A percentile compares a stretch with the other conserved stretches of the same genome.
Conservation (phyloP, 2,888 invertebrate species). For the Dynastes maya region DNA sequence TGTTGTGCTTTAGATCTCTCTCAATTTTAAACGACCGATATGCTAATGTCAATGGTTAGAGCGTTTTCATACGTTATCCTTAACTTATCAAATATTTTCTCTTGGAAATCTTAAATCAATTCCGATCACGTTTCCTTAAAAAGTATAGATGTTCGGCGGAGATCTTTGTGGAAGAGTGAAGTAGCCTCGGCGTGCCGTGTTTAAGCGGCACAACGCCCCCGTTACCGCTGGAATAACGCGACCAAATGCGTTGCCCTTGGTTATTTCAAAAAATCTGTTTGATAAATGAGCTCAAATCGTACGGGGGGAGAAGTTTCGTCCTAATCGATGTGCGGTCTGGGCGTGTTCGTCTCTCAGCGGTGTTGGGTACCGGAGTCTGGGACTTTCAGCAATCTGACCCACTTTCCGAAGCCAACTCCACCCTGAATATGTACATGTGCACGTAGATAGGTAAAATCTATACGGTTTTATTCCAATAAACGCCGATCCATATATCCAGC, state of each 20-base stretch:
- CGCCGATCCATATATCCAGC: background rate
- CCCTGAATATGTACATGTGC: constrained; percentile 6
- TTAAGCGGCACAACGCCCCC: background rate
- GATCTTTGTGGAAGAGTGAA: background rate
- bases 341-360: constrained; percentile 50
- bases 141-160: background rate
- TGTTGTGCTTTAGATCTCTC: too few relatives aligned
- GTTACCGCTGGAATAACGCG: background rate
- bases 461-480: background rate
- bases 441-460: background rate
- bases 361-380: constrained; percentile 41
- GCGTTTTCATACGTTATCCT: too few relatives aligned
- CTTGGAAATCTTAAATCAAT: background rate
- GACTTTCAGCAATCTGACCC: constrained; percentile 44
- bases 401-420: constrained; percentile 42
- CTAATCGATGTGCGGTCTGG: constrained; percentile 56
- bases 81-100: background rate
- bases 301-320: constrained; percentile 25
- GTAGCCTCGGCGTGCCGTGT: background rate
- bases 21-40: too few relatives aligned
- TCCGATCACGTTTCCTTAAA: background rate
- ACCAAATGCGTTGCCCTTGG: constrained; percentile 25
- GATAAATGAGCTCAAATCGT: constrained; percentile 26
- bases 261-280: constrained; percentile 38
- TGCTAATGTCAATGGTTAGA: too few relatives aligned